phyloP scores from a whole-genome alignment of 2,797 vertebrate species.

The Ctenopoma kingsleyae region DNA sequence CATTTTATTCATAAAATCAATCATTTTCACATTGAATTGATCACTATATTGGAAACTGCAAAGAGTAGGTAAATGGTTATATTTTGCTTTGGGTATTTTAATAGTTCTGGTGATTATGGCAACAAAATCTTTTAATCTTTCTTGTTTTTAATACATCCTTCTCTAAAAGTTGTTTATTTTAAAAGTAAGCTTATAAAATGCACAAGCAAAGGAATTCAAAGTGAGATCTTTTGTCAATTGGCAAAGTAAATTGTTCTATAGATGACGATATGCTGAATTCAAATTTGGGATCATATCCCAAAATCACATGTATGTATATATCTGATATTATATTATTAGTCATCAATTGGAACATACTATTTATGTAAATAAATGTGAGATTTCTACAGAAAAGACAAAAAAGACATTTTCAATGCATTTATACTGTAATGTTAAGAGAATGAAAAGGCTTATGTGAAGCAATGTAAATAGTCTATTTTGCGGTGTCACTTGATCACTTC shows the following conservation, averaged over 20 bases:
- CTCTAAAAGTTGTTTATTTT: constrained; percentile 30
- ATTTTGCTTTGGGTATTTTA: constrained; percentile 5
- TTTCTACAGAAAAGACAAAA: constrained; percentile 86
- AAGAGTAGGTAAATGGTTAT: constrained; percentile 3
- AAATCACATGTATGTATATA: constrained; percentile 86
- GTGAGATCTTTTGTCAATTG: constrained; percentile 36
- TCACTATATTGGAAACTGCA: constrained; percentile 28
- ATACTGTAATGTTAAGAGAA: constrained; percentile 88
- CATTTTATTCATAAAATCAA: constrained; percentile 29
- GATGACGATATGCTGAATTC: constrained; percentile 25
- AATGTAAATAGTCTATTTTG: constrained; percentile 90
- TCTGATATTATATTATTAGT: constrained; percentile 80
- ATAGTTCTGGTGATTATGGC: constrained; percentile 30
- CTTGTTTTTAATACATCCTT: constrained; percentile 3
- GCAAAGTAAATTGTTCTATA: constrained; percentile 47
- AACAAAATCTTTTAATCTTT: not conserved
- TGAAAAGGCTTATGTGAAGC: constrained; percentile 85
- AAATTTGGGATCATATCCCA: constrained; percentile 60
- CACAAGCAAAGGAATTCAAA: constrained; percentile 10
- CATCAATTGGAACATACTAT: constrained; percentile 82
- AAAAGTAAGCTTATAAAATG: constrained; percentile 9
- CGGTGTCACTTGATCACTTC: constrained; percentile 81
- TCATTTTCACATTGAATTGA: constrained; percentile 17
- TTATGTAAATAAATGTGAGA: constrained; percentile 92
- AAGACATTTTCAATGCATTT: constrained; percentile 90